phyloP scores from a whole-genome alignment of 2,797 vertebrate genomes.

The Morus bassanus region DNA sequence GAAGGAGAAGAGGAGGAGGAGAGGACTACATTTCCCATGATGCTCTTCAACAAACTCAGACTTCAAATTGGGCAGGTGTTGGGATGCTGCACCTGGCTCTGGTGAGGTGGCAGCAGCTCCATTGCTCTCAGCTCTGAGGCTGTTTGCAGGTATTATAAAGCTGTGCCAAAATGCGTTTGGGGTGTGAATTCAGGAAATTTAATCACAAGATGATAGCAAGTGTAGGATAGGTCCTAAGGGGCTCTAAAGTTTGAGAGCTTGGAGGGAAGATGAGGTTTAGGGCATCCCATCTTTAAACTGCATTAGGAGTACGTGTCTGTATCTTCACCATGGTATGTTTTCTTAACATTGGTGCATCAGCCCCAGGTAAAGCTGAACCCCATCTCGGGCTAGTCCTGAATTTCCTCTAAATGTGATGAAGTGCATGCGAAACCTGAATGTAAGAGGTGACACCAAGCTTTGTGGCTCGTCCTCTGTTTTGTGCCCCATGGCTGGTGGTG shows the following conservation, averaged over 20 bases:
- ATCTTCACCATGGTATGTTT: not conserved
- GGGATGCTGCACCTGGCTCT: not conserved
- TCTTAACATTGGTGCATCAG: accelerated
- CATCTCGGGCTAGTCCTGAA: not conserved
- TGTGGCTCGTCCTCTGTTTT: accelerated
- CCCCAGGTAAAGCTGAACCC: not conserved
- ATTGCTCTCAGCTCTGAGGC: accelerated
- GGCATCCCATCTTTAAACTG: not conserved
- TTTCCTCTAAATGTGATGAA: not conserved
- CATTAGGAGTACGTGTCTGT: not conserved
- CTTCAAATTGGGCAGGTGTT: not conserved
- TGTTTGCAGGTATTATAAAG: not conserved
- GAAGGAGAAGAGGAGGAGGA: not conserved
- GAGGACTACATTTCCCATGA: not conserved
- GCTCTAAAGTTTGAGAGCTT: not conserved
- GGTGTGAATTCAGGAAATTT: not conserved
- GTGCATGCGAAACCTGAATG: accelerated
- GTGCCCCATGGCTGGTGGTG: accelerated
- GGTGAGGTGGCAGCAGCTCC: not conserved
- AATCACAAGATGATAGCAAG: not conserved
- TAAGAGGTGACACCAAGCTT: not conserved
- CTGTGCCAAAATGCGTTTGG: not conserved
- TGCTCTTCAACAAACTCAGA: not conserved
- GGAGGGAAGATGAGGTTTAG: not conserved
- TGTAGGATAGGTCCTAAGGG: too few relatives aligned